phyloP scores from a whole-genome alignment of 2,113 vertebrate genomes.

The Nycticorax nycticorax region DNA sequence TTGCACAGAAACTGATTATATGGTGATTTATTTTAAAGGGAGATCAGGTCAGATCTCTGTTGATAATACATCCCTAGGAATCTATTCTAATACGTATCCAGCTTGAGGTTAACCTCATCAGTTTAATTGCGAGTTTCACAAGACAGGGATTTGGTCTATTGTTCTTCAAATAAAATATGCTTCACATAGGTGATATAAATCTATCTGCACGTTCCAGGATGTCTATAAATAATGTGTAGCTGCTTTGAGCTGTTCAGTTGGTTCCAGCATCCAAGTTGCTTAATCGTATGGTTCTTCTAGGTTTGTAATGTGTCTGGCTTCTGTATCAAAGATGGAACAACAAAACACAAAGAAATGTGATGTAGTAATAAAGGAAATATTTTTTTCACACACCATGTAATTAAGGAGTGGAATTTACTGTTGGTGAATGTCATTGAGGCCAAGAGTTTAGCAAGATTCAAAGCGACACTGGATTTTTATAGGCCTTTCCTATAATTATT shows the following conservation, averaged over 20 bases:
- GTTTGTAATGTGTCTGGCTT: background rate
- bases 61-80: background rate
- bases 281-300: background rate
- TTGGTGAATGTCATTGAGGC: background rate
- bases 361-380: background rate
- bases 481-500: background rate
- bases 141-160: background rate
- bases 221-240: background rate
- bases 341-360: background rate
- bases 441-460: background rate
- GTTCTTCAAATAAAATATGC: background rate
- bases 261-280: background rate
- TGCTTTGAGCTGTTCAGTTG: background rate
- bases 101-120: background rate
- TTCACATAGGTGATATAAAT: background rate
- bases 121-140: background rate
- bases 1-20: background rate
- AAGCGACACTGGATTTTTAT: background rate
- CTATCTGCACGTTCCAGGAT: background rate
- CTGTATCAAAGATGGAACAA: background rate
- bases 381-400: background rate
- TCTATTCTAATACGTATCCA: background rate
- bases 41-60: background rate
- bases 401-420: background rate
- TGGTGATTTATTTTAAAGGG: slow-evolving; percentile 16